A percentile compares a stretch with the other conserved stretches of the same genome.
phyloP scores from a whole-genome alignment of 2,888 invertebrate genomes.

The Platycheirus rosarum region DNA sequence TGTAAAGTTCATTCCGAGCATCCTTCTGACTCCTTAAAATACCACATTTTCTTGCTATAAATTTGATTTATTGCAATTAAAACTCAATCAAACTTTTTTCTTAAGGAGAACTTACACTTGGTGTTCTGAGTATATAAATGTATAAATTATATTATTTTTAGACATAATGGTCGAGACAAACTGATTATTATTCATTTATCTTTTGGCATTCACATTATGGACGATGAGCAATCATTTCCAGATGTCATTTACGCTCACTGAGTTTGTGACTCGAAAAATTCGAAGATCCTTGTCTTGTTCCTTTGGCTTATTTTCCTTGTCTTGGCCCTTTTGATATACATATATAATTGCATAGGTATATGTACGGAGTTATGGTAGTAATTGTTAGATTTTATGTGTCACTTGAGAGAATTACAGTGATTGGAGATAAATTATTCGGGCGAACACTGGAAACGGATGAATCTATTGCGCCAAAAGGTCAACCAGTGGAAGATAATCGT shows the following conservation, averaged over 20 bases:
- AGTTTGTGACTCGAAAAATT: too few species aligned
- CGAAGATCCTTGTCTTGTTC: too few species aligned
- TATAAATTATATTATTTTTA: conserved; percentile 9
- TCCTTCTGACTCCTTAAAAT: neutral
- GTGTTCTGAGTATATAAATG: neutral
- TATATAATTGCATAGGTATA: conserved; percentile 53
- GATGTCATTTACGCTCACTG: conserved; percentile 35
- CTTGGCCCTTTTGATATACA: conserved; percentile 32
- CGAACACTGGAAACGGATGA: conserved; percentile 35
- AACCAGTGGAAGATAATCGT: conserved; percentile 68
- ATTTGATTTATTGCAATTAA: conserved; percentile 68
- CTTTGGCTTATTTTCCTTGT: conserved; percentile 32
- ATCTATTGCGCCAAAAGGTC: conserved; percentile 38
- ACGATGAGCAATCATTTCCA: conserved; percentile 50
- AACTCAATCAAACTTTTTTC: conserved; percentile 51
- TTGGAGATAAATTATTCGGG: conserved; percentile 65
- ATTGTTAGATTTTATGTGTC: conserved; percentile 69
- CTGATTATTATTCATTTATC: conserved; percentile 17
- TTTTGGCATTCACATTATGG: neutral
- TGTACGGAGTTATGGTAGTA: conserved; percentile 46
- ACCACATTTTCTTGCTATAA: neutral
- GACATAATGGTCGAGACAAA: conserved; percentile 25
- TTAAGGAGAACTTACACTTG: too few species aligned
- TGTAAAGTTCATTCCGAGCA: neutral
- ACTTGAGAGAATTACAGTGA: conserved; percentile 61